Conservation (phyloP, 1,140 invertebrate genomes). For the Agrypnia vestita region DNA sequence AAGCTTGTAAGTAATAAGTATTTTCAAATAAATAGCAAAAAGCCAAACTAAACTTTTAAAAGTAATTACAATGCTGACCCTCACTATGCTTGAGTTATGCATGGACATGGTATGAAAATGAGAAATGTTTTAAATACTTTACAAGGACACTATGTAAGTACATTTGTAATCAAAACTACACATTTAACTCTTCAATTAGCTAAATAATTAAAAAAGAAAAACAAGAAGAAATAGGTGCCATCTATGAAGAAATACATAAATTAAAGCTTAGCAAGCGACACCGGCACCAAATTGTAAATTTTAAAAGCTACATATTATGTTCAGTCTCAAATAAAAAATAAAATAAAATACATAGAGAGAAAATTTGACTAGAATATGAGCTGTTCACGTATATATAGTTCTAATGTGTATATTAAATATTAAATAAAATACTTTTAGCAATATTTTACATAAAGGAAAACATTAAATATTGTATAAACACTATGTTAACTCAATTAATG, state of each 20-base stretch:
- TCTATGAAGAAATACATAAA: conserved; percentile 8
- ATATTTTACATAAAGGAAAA: conserved; percentile 7
- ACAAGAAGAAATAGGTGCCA: not conserved
- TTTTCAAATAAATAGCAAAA: no score
- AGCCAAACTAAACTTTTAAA: no score
- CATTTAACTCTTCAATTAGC: conserved; percentile 3
- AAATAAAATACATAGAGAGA: conserved; percentile 2
- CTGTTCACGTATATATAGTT: not conserved
- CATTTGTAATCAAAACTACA: conserved; percentile 10
- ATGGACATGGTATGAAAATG: no score
- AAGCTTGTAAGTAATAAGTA: no score
- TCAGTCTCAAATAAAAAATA: conserved; percentile 21
- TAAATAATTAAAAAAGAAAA: not conserved
- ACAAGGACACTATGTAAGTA: not conserved
- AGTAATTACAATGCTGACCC: no score
- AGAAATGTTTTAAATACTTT: no score
- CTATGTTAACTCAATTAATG: not conserved
- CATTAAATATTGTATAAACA: not conserved
- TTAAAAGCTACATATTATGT: not conserved
- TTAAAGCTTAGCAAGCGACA: conserved; percentile 9
- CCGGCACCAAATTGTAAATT: conserved; percentile 18
- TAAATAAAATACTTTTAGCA: not conserved
- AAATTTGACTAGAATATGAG: conserved; percentile 7
- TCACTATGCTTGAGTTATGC: no score
- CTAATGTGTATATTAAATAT: conserved; percentile 2